Evolutionary conservation across 2,113 vertebrate species (phyloP).

Genomic region (Lichenostomus cassidix): DNA sequence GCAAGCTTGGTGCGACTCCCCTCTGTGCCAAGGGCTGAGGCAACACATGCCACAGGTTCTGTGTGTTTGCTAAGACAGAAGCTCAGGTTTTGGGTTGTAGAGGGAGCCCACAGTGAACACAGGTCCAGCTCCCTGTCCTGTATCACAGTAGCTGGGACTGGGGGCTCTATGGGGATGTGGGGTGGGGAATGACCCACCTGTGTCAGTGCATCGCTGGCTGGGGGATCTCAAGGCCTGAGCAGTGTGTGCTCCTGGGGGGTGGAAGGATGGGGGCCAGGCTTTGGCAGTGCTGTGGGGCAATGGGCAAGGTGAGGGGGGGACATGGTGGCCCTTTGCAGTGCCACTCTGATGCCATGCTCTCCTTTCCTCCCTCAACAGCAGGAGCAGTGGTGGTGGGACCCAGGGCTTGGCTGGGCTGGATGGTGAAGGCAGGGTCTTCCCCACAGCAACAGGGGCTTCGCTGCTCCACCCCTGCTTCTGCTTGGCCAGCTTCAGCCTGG

Average conservation of each 20-base stretch:
- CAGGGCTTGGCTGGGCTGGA: neutral
- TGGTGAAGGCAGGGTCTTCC: neutral
- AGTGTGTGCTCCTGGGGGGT: accelerated
- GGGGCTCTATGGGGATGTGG: neutral
- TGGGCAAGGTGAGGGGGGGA: accelerated
- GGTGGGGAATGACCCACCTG: neutral
- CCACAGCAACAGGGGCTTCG: accelerated
- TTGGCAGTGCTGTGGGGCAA: neutral
- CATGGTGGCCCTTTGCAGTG: accelerated
- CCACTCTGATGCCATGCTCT: accelerated
- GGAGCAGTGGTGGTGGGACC: neutral
- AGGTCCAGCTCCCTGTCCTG: neutral
- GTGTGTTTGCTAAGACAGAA: neutral
- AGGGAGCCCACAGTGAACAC: accelerated
- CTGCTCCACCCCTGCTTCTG: neutral
- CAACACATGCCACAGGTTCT: neutral
- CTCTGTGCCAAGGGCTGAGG: neutral
- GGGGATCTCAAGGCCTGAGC: neutral
- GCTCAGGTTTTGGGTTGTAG: accelerated
- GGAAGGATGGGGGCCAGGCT: neutral
- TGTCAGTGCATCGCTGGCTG: accelerated
- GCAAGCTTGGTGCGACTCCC: accelerated
- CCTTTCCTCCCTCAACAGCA: neutral
- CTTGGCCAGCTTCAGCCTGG: neutral
- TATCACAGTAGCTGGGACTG: accelerated